Base-by-base conservation (phyloP, 2,797 vertebrate species). In the Glossophaga mutica region DNA sequence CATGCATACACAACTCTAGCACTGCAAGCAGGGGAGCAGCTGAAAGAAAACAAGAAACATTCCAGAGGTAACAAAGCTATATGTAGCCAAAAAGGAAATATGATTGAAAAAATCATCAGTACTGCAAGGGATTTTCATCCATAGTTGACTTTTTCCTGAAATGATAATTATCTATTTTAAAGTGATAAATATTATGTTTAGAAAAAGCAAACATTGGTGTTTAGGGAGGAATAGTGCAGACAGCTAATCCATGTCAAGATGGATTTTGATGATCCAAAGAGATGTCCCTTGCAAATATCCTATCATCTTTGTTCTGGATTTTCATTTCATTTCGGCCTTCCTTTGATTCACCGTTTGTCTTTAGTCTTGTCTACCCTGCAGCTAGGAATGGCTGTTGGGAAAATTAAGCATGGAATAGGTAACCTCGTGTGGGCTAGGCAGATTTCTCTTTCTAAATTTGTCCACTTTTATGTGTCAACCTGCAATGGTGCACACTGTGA, bases 111-210 rank as follows among this genome's bases (percentile, higher is more conserved):
- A 97, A 50, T 90, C 73, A 95, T 94, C 96, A 97, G 81, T 74
- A 90, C 9, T 88, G 67, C 59, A 94, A 96, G 29, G 26, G 26
- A 90, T 95, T 97, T 96, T 92, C 78, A 96, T 96, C 44, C 81
- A 78, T 96, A 94, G 57, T 96, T 98, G 95, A 95, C 87, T 84
- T 97, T 97, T 97, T 93, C 68, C 77, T 86, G 73, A 97, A 94
- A 96, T 90, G 22, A 84, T 83, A 96, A 94, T 94, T 34, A 44
- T 94, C 39, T 85, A 62, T 96, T 96, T 97, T 95, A 97, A 70
- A 55, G 52, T 77, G 79, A 90, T 89, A 90, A 96, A 96, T 96
- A 97, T 81, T 90, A 77, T 87, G 70, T 94, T 97, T 95, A 93
- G 93, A 94, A 94, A 96, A 96, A 90, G 55, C 70, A 94, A 95